These are phyloP conservation scores for Synaphobranchus kaupii DNA, from an alignment of 2,797 vertebrate species.

Conservation along the genomic window DNA sequence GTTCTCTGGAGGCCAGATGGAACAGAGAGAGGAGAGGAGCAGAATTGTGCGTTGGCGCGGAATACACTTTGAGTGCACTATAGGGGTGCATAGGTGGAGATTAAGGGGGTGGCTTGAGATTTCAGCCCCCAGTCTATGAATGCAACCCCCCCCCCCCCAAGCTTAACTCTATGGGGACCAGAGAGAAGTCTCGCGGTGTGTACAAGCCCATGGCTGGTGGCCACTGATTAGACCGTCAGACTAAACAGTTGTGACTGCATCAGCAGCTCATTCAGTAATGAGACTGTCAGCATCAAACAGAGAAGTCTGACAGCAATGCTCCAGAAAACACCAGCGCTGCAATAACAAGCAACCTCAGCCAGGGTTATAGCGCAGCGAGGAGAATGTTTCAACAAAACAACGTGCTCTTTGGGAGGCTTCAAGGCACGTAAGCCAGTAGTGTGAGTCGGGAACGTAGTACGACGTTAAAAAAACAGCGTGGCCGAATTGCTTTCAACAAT, in stretches of 20 bases:
- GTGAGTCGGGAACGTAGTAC: background rate
- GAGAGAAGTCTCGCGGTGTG: too few relatives aligned
- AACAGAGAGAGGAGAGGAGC: too few relatives aligned
- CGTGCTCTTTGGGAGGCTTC: slow-evolving; percentile 44
- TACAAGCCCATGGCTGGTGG: background rate
- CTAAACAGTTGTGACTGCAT: slow-evolving; percentile 19
- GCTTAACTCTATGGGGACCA: too few relatives aligned
- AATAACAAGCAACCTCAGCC: slow-evolving; percentile 31
- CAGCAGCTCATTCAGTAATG: slow-evolving; percentile 27
- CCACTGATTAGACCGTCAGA: background rate
- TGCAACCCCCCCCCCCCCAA: too few relatives aligned
- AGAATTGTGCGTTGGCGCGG: too few relatives aligned
- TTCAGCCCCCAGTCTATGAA: too few relatives aligned
- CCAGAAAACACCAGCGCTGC: background rate
- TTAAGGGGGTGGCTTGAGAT: too few relatives aligned
- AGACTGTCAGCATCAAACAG: slow-evolving; percentile 28
- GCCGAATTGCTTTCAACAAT: slow-evolving; percentile 40
- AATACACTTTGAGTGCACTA: too few relatives aligned
- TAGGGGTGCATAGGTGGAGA: too few relatives aligned
- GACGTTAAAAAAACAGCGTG: background rate
- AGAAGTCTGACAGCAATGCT: slow-evolving; percentile 34
- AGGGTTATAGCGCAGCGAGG: slow-evolving; percentile 26
- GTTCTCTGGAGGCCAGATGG: too few relatives aligned
- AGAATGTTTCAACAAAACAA: slow-evolving; percentile 33
- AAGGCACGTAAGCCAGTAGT: background rate